Evolutionary conservation across 2,888 invertebrate genomes (phyloP).

Genomic region (Chymomyza fuscimana): DNA sequence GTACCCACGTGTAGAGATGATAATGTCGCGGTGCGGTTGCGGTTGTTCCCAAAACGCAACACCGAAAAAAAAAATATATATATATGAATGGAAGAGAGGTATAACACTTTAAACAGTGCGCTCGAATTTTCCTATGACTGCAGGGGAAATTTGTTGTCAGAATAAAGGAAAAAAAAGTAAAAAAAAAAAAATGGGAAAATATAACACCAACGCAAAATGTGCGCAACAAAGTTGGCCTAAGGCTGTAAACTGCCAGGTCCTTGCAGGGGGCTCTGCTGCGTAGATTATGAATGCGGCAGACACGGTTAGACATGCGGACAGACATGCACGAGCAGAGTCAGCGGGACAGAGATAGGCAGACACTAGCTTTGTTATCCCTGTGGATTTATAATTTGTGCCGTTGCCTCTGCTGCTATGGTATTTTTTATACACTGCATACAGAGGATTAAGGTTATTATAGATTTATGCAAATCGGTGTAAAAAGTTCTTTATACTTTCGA

Average conservation of each 20-base stretch:
- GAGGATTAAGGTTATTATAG: no score
- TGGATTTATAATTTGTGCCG: conserved; percentile 47
- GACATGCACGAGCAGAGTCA: background rate
- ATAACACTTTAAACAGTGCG: conserved; percentile 44
- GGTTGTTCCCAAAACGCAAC: conserved; percentile 33
- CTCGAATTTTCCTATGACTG: conserved; percentile 20
- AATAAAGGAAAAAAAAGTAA: background rate
- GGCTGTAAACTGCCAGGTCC: conserved; percentile 34
- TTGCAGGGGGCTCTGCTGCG: conserved; percentile 8
- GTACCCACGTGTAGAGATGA: conserved; percentile 15
- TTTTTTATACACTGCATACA: conserved; percentile 23
- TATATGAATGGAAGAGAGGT: conserved; percentile 1
- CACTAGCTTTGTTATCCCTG: conserved; percentile 37
- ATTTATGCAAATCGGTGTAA: no score
- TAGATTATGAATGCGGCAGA: conserved; percentile 25
- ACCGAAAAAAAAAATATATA: conserved; percentile 12
- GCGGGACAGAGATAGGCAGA: conserved; percentile 15
- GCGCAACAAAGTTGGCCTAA: conserved; percentile 39
- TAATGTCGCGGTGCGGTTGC: conserved; percentile 37
- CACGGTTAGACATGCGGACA: conserved; percentile 1
- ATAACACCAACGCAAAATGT: conserved; percentile 24
- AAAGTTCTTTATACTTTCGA: no score
- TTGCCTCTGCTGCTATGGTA: conserved; percentile 33
- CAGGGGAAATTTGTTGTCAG: conserved; percentile 20
- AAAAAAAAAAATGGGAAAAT: background rate